Percentiles rank a stretch among this genome's conserved stretches.
These are phyloP conservation scores for Protonemura montana DNA, from an alignment of 2,888 invertebrate genomes.

Conservation along the genomic window DNA sequence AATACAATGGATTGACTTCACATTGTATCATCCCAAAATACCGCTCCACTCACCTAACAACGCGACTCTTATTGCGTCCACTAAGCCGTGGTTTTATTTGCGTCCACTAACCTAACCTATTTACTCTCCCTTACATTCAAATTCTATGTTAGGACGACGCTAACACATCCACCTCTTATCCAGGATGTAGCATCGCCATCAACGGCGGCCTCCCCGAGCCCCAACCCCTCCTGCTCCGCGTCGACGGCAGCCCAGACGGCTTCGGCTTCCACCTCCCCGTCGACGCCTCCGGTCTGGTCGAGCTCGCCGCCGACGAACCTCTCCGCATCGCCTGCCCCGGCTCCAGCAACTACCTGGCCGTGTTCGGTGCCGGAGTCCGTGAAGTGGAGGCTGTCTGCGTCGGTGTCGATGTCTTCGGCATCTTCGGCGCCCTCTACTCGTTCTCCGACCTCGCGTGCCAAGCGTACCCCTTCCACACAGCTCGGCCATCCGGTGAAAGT, in stretches of 20 bases:
- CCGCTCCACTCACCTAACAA: no score
- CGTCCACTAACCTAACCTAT: no score
- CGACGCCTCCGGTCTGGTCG: slow-evolving; percentile 19
- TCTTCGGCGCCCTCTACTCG: slow-evolving; percentile 49
- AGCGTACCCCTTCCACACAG: slow-evolving; percentile 58
- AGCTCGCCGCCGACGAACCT: slow-evolving; percentile 21
- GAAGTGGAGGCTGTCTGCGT: slow-evolving; percentile 42
- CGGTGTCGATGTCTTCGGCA: slow-evolving; percentile 40
- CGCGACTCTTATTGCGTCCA: no score
- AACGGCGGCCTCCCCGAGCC: slow-evolving; percentile 46
- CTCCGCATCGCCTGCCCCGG: slow-evolving; percentile 45
- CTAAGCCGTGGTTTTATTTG: no score
- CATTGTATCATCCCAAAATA: no score
- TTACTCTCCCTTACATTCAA: no score
- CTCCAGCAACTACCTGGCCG: slow-evolving; percentile 32
- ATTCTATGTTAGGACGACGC: no score
- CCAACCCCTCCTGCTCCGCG: slow-evolving; percentile 46
- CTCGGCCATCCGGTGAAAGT: slow-evolving; percentile 58
- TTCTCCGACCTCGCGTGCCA: slow-evolving; percentile 62
- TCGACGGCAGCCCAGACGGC: slow-evolving; percentile 36
- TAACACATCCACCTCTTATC: no score
- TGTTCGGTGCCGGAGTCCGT: neutral
- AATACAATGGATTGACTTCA: no score
- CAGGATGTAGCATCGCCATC: slow-evolving; percentile 46
- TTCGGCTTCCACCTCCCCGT: slow-evolving; percentile 45